phyloP scores from a whole-genome alignment of 2,113 vertebrate genomes.

The Catharus minimus region DNA sequence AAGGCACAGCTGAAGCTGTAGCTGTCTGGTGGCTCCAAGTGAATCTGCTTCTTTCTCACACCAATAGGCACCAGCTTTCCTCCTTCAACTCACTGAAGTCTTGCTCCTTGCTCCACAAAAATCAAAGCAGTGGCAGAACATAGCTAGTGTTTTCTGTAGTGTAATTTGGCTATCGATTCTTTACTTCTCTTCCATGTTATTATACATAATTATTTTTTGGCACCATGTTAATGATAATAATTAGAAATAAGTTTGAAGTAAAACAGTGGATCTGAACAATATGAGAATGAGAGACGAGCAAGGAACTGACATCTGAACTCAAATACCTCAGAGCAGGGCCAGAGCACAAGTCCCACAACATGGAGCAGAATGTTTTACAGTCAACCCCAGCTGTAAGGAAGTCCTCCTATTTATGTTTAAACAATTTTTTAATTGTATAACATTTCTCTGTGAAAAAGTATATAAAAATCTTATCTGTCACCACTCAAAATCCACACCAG shows the following conservation, averaged over 20 bases:
- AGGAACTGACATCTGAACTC: neutral
- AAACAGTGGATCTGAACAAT: neutral
- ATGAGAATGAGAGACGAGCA: neutral
- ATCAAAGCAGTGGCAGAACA: neutral
- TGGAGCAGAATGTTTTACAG: neutral
- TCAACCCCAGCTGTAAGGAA: no score
- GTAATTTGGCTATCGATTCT: neutral
- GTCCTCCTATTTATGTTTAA: neutral
- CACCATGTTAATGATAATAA: neutral
- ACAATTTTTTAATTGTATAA: neutral
- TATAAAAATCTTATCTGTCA: neutral
- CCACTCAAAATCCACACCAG: neutral
- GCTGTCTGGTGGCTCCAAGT: neutral
- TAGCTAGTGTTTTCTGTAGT: neutral
- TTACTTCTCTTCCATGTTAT: neutral
- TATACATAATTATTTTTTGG: neutral
- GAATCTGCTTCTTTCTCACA: neutral
- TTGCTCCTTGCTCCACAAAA: neutral
- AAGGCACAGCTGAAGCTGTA: neutral
- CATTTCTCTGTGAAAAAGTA: neutral
- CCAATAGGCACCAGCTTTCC: neutral
- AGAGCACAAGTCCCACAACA: neutral
- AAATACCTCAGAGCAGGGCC: neutral
- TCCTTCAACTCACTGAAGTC: neutral
- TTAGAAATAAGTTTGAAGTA: neutral